Evolutionary conservation across 2,113 vertebrate genomes (phyloP).

Genomic region (Apteryx mantelli): DNA sequence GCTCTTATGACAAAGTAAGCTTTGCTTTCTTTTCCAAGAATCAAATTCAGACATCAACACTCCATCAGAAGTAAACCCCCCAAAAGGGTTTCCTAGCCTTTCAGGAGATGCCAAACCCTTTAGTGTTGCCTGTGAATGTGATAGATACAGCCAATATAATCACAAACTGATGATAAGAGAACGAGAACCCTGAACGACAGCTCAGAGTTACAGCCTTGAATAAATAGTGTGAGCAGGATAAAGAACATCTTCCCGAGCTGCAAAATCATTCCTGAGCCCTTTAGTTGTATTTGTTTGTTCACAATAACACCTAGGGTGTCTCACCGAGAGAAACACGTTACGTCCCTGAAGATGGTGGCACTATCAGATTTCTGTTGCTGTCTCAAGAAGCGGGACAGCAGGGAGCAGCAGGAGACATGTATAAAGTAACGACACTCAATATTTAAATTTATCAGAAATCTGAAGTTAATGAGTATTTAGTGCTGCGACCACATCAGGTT

Average conservation of each 20-base stretch:
- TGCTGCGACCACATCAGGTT: not conserved
- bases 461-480: conserved; percentile 37
- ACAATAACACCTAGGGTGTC: not conserved
- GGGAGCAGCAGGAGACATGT: not conserved
- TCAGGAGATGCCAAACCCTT: not conserved
- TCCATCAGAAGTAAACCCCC: not conserved
- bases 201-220: not conserved
- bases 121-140: not conserved
- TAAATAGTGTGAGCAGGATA: not conserved
- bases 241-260: not conserved
- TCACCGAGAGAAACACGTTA: not conserved
- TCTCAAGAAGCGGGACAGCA: not conserved
- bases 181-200: not conserved
- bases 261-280: not conserved
- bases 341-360: not conserved
- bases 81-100: not conserved
- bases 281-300: not conserved
- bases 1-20: fast-evolving
- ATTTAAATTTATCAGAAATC: conserved; percentile 1
- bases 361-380: conserved; percentile 2
- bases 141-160: not conserved
- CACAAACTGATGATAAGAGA: not conserved
- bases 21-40: not conserved
- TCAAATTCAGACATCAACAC: not conserved
- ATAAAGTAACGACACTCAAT: not conserved